Base-by-base conservation (phyloP, 2,888 invertebrate species). In the Drosophila kambysellisi region DNA sequence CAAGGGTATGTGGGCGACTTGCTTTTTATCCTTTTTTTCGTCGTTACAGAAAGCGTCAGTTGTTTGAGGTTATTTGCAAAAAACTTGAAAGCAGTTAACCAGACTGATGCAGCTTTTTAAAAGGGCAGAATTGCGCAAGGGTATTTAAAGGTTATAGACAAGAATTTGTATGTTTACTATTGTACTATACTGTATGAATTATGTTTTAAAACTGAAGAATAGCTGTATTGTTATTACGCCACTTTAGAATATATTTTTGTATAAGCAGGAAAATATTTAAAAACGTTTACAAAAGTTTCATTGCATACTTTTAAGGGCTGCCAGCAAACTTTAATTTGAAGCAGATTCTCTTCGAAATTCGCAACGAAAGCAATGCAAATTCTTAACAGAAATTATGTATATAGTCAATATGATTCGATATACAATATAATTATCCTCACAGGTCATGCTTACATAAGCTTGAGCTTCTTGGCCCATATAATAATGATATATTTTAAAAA, bases 21-120 rank as follows among this genome's bases (percentile, higher is more conserved):
- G 17, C 7, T 17, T 35, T 17, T 20, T 0, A n/a, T 30, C 15
- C 0, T 7, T 7, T 51, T 64, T 58, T 51, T 57, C 56, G 33
- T 65, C 59, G 51, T 66, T 73, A 51, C 65, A 9, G 15, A 35
- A 35, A 35, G 15, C 76, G 70, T 62, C 73, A 63, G 70, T 62
- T 82, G 57, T 66, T 51, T 59, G 56, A 66, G 64, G 52, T 59
- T 85, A 83, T 82, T 76, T 77, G 74, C 83, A 62, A 71, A 67
- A 70, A 76, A 70, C 74, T 80, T 68, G 56, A 85, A 74, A 67
- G 66, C 62, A 78, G 80, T 88, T 85, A 80, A 80, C 71, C 70
- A 70, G 63, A 70, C 65, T 69, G 57, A 62, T 69, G 70, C 25
- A 30, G 9, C 37, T 64, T 29, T 9, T 30, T 29, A 11, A 33